Percentiles rank a stretch among this genome's conserved stretches.
Evolutionary conservation across 1,140 invertebrate species (phyloP).

Genomic region (Ectropis grisescens): DNA sequence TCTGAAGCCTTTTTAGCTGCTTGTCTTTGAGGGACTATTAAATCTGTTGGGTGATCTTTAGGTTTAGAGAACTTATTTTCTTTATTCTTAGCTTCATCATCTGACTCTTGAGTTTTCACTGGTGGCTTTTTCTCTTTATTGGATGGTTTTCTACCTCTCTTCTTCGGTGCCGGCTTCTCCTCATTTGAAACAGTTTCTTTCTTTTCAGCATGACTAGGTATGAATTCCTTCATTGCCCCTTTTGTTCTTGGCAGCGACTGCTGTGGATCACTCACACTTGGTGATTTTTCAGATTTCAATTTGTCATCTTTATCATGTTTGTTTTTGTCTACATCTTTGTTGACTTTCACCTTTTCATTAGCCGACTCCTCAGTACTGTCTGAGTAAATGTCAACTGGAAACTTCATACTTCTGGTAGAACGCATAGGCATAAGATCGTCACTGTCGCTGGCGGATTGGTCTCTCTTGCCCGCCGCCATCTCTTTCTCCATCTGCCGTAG

Average conservation of each 20-base stretch:
- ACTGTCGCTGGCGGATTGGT: conserved; percentile 77
- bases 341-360: conserved; percentile 42
- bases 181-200: conserved; percentile 35
- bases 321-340: conserved; percentile 57
- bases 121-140: conserved; percentile 51
- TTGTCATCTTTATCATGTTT: conserved; percentile 46
- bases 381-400: conserved; percentile 79
- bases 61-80: conserved; percentile 71
- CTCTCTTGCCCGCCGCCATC: conserved; percentile 65
- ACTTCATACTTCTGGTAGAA: conserved; percentile 60
- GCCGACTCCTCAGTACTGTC: conserved; percentile 75
- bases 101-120: conserved; percentile 52
- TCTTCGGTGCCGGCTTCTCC: conserved; percentile 60
- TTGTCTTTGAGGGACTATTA: conserved; percentile 92
- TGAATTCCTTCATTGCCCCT: conserved; percentile 86
- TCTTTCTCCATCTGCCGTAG: conserved; percentile 81
- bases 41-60: conserved; percentile 80
- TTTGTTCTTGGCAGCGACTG: conserved; percentile 80
- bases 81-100: conserved; percentile 66
- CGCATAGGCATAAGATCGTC: conserved; percentile 79
- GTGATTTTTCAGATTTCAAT: conserved; percentile 66
- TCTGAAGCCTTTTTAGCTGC: conserved; percentile 92
- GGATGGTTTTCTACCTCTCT: conserved; percentile 48
- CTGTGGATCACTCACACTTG: conserved; percentile 76
- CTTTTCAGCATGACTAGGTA: conserved; percentile 55